Base-by-base conservation (phyloP, 2,113 vertebrate genomes). In the Trematomus loennbergii region DNA sequence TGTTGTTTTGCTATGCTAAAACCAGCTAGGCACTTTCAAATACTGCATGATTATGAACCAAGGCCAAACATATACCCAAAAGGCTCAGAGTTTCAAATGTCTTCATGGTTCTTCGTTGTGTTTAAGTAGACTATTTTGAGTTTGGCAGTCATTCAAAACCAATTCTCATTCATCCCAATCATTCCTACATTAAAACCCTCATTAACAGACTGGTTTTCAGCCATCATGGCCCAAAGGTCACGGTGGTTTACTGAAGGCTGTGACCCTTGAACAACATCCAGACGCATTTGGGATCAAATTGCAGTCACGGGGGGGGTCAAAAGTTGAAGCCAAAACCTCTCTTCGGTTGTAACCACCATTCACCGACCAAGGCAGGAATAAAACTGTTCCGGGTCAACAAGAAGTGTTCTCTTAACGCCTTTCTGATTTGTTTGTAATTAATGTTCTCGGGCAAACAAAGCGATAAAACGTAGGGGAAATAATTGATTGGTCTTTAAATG, bases 401-500 rank as follows among this genome's bases (percentile, higher is more conserved):
- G 43, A 25, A 13, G 9, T 20, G 46, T 60, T n/a, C 55, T 50
- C 59, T 53, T 43, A 3, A 0, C 1, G 50, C 62, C 13, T 33
- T 49, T 64, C 59, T 68, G 81, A 84, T 88, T 78, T n/a, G 74
- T 52, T 90, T 70, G 65, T 72, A 87, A 84, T 89, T 84, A 90
- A 84, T 64, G 62, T 88, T 85, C 68, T 71, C 78, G 59, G 75
- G 76, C 81, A 91, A 89, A 88, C 69, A 79, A 82, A 70, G 77
- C 59, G 17, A 72, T 25, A 59, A 83, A 78, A 84, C 72, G 71
- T 81, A 11, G 78, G 69, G 52, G 75, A 86, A 81, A 64, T 85
- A 92, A 87, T 84, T 76, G 80, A 86, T 73, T 48, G 69, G 50
- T 43, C 20, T 66, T 84, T 71, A 77, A 81, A 79, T 12, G 66